Conservation (phyloP, 2,888 invertebrate genomes). For the Tipula confusa region DNA sequence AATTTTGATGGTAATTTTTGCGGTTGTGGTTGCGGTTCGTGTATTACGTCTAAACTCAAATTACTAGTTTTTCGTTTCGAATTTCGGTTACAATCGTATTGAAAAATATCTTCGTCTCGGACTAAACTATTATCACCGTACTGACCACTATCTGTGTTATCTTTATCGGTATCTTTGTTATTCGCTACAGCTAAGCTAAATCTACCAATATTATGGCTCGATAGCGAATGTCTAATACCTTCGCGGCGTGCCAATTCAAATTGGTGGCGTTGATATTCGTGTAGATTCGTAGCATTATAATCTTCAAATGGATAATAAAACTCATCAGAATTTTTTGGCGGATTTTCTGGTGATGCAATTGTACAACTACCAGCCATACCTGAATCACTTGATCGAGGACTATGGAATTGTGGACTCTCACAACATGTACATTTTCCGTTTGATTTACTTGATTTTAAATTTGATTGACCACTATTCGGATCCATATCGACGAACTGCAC, state of each 20-base stretch:
- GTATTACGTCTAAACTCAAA: constrained; percentile 26
- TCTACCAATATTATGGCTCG: constrained; percentile 41
- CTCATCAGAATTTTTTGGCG: constrained; percentile 42
- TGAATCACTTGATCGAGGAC: constrained; percentile 69
- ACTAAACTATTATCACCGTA: constrained; percentile 33
- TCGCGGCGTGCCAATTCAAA: constrained; percentile 36
- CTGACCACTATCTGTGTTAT: constrained; percentile 34
- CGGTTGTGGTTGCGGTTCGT: background rate
- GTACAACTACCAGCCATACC: constrained; percentile 82
- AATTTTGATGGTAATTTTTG: background rate
- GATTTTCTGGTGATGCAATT: constrained; percentile 66
- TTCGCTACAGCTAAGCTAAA: constrained; percentile 40
- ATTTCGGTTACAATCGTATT: constrained; percentile 15
- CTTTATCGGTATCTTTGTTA: constrained; percentile 29
- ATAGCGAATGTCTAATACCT: constrained; percentile 35
- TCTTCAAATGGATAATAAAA: constrained; percentile 35
- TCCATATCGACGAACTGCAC: constrained; percentile 49
- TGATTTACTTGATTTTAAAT: constrained; percentile 26
- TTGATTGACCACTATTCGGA: background rate
- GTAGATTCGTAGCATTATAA: background rate
- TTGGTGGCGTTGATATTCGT: background rate
- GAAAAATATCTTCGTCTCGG: constrained; percentile 31
- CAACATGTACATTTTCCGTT: constrained; percentile 54
- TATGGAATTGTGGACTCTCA: constrained; percentile 59
- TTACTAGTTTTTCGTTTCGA: constrained; percentile 4